phyloP scores from a whole-genome alignment of 2,797 vertebrate species.

The Chaenodraco wilsoni region DNA sequence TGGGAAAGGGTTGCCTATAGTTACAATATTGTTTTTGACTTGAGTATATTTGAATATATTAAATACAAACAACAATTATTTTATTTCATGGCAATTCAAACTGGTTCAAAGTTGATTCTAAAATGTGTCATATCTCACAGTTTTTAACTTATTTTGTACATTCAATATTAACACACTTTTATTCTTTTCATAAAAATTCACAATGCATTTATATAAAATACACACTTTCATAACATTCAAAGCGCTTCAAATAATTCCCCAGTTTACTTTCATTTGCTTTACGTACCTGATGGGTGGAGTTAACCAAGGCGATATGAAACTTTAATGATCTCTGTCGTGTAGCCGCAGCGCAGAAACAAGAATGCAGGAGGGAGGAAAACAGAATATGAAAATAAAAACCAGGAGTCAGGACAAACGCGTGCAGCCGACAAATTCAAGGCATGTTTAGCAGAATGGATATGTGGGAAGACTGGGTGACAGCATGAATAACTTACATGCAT shows the following conservation, averaged over 20 bases:
- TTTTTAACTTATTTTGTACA: no score
- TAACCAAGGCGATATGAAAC: conserved; percentile 39
- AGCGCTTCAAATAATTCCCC: background rate
- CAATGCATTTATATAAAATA: no score
- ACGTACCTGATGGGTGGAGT: conserved; percentile 36
- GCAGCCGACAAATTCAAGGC: conserved; percentile 51
- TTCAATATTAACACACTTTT: no score
- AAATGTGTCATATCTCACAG: no score
- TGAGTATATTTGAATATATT: background rate
- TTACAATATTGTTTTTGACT: background rate
- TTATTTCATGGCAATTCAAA: background rate
- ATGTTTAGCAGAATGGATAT: conserved; percentile 63
- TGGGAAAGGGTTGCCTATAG: conserved; percentile 21
- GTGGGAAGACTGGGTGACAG: conserved; percentile 68
- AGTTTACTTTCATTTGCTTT: background rate
- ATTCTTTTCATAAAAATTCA: no score
- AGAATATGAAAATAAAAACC: conserved; percentile 38
- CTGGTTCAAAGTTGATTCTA: background rate
- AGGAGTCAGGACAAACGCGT: conserved; percentile 43
- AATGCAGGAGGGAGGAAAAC: background rate
- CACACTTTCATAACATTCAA: background rate
- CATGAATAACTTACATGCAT: conserved; percentile 78
- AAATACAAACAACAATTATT: background rate
- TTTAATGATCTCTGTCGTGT: conserved; percentile 44
- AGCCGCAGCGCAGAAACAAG: conserved; percentile 27